Evolutionary conservation across 2,888 invertebrate genomes (phyloP).

Genomic region (Ypsolopha sequella): DNA sequence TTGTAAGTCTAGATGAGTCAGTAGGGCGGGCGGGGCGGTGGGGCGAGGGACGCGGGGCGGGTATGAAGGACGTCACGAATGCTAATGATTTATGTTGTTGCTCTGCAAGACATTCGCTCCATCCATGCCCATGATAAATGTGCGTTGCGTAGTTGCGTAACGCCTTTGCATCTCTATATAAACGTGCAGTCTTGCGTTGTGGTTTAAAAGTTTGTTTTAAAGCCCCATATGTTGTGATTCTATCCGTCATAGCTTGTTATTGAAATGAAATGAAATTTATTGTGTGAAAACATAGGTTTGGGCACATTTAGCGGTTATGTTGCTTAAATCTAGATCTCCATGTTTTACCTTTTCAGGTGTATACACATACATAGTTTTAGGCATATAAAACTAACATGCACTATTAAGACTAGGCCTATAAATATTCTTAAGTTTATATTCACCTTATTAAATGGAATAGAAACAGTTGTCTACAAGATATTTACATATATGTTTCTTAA

Average conservation of each 20-base stretch:
- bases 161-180: slow-evolving; percentile 9
- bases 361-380: too few relatives aligned
- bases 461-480: too few relatives aligned
- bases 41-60: slow-evolving; percentile 13
- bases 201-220: not conserved
- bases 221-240: slow-evolving; percentile 1
- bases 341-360: too few relatives aligned
- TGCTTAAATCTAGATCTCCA: too few relatives aligned
- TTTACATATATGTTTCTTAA: too few relatives aligned
- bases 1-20: slow-evolving; percentile 1
- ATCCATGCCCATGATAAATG: slow-evolving; percentile 46
- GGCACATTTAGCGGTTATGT: too few relatives aligned
- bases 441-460: too few relatives aligned
- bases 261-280: not conserved
- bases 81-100: slow-evolving; percentile 55
- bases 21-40: slow-evolving; percentile 9
- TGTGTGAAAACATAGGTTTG: not conserved
- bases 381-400: too few relatives aligned
- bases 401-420: too few relatives aligned
- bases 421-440: too few relatives aligned
- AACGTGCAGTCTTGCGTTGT: not conserved
- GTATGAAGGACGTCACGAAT: slow-evolving; percentile 13
- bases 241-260: slow-evolving; percentile 1
- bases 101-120: slow-evolving; percentile 30
- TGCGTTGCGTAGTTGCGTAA: slow-evolving; percentile 30